Percentiles rank a stretch among this genome's conserved stretches.
These are phyloP conservation scores for Rhabdomys pumilio DNA, from an alignment of 2,797 vertebrate species.

Conservation along the genomic window DNA sequence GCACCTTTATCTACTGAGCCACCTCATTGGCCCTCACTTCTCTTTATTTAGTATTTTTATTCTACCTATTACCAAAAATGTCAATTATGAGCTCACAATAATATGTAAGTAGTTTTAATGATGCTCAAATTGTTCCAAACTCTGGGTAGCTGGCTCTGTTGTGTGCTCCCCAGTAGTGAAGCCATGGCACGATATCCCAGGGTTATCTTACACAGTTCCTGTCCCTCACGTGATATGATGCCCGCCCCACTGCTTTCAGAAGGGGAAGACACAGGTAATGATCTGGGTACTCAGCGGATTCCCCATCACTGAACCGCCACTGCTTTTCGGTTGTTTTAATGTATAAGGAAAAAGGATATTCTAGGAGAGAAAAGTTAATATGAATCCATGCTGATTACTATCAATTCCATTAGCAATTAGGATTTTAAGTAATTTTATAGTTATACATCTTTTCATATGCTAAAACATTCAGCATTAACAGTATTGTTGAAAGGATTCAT, in stretches of 20 bases:
- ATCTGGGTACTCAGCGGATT: not conserved
- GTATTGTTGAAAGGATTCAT: slow-evolving; percentile 13
- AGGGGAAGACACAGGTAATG: not conserved
- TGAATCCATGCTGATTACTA: slow-evolving; percentile 33
- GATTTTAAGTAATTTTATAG: not conserved
- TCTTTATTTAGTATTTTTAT: slow-evolving; percentile 37
- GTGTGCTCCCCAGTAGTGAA: not conserved
- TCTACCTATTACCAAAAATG: slow-evolving; percentile 22
- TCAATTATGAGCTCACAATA: not conserved
- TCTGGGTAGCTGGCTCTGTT: not conserved
- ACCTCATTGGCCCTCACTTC: not conserved
- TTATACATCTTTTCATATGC: not conserved
- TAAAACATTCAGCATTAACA: slow-evolving; percentile 30
- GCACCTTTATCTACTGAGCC: not conserved
- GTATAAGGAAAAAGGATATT: not conserved
- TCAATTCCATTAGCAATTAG: not conserved
- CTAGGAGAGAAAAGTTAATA: slow-evolving; percentile 31
- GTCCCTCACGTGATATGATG: not conserved
- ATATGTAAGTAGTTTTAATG: slow-evolving; percentile 26
- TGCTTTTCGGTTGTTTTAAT: slow-evolving; percentile 12
- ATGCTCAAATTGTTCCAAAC: not conserved
- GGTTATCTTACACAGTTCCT: not conserved
- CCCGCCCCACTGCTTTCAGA: not conserved
- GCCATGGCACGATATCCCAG: not conserved
- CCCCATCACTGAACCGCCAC: not conserved